A percentile compares a stretch with the other conserved stretches of the same genome.
Conservation (phyloP, 2,888 invertebrate genomes). For the Thumatha senex region DNA sequence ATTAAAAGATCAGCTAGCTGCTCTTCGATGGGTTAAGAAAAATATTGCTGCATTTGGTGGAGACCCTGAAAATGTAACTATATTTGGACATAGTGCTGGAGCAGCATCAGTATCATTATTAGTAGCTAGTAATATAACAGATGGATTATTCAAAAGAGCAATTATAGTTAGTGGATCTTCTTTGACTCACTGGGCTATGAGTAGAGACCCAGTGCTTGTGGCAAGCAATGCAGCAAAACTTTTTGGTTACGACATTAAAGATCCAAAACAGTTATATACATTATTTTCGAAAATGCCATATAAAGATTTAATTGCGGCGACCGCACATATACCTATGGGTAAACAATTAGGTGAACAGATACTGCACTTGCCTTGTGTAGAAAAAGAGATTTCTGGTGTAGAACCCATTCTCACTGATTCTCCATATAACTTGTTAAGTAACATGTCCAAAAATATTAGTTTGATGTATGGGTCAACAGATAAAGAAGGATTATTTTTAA, state of each 20-base stretch:
- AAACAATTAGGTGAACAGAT: slow-evolving; percentile 46
- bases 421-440: slow-evolving; percentile 58
- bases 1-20: slow-evolving; percentile 64
- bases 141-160: slow-evolving; percentile 62
- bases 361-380: slow-evolving; percentile 57
- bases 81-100: slow-evolving; percentile 69
- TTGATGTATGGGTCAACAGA: slow-evolving; percentile 61
- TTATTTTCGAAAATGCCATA: slow-evolving; percentile 52
- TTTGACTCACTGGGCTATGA: slow-evolving; percentile 60
- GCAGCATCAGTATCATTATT: slow-evolving; percentile 53
- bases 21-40: slow-evolving; percentile 61
- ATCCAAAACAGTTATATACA: slow-evolving; percentile 61
- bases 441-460: slow-evolving; percentile 50
- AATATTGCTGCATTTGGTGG: slow-evolving; percentile 67
- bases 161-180: slow-evolving; percentile 71
- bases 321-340: slow-evolving; percentile 49
- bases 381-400: slow-evolving; percentile 52
- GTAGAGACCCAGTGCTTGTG: slow-evolving; percentile 57
- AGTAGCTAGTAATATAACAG: slow-evolving; percentile 55
- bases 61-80: slow-evolving; percentile 59
- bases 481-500: slow-evolving; percentile 57
- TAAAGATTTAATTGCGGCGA: slow-evolving; percentile 48
- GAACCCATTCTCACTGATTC: slow-evolving; percentile 61
- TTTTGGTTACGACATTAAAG: slow-evolving; percentile 54
- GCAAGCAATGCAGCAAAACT: slow-evolving; percentile 59